These are phyloP conservation scores for Cremastobaeus sp. DNA, from an alignment of 2,888 invertebrate species.

Conservation along the genomic window DNA sequence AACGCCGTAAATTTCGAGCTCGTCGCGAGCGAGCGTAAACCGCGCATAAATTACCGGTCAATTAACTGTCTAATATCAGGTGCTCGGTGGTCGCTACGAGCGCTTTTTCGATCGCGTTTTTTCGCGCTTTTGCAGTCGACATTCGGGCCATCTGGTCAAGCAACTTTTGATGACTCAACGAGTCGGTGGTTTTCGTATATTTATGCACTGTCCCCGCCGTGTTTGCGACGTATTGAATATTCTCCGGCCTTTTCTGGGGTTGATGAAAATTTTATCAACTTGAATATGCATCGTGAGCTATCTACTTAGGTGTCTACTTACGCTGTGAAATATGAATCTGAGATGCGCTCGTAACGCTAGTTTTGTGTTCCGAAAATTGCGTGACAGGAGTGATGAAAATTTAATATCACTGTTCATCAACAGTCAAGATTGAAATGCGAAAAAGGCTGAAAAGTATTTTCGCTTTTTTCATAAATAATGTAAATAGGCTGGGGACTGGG, in stretches of 20 bases:
- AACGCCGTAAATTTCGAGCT: neutral
- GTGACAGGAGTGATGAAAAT: too few species aligned
- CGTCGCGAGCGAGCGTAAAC: conserved; percentile 18
- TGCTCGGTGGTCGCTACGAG: conserved; percentile 7
- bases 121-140: neutral
- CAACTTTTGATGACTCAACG: conserved; percentile 18
- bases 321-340: too few species aligned
- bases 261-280: conserved; percentile 7
- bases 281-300: conserved; percentile 11
- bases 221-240: conserved; percentile 5
- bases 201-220: conserved; percentile 11
- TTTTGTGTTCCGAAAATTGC: too few species aligned
- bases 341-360: too few species aligned
- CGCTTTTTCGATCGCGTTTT: neutral
- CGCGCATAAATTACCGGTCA: conserved; percentile 15
- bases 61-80: conserved; percentile 12
- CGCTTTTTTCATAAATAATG: too few species aligned
- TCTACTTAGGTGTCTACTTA: conserved; percentile 2
- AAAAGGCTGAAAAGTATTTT: too few species aligned
- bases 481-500: too few species aligned
- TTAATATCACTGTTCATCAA: too few species aligned
- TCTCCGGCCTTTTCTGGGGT: neutral
- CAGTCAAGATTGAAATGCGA: too few species aligned
- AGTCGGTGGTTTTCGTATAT: conserved; percentile 2
- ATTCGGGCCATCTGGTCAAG: conserved; percentile 1